phyloP scores from a whole-genome alignment of 2,888 invertebrate genomes.

The Seira musarum region DNA sequence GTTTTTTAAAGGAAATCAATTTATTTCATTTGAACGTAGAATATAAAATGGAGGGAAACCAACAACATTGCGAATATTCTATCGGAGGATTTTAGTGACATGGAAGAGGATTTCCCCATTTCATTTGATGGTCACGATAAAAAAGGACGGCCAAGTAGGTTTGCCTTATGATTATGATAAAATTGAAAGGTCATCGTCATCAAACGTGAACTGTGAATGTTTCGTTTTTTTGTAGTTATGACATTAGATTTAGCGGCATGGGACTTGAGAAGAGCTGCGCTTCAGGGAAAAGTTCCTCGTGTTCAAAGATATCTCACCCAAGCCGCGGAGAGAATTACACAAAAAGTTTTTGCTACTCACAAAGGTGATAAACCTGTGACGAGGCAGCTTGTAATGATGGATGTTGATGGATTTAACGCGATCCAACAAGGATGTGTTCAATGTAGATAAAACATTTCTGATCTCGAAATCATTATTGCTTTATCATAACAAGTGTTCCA shows the following conservation, averaged over 20 bases:
- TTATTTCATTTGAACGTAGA: background rate
- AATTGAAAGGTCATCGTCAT: no score
- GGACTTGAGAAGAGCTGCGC: constrained; percentile 22
- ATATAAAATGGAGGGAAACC: constrained; percentile 17
- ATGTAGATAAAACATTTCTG: background rate
- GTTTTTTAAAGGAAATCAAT: no score
- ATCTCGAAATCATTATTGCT: no score
- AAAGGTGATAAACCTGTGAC: background rate
- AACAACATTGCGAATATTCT: constrained; percentile 25
- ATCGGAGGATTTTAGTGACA: constrained; percentile 14
- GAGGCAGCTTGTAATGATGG: constrained; percentile 3
- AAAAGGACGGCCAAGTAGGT: background rate
- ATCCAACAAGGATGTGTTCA: constrained; percentile 19
- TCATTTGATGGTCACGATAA: background rate
- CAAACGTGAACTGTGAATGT: no score
- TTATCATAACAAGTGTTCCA: no score
- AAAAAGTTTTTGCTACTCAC: constrained; percentile 11
- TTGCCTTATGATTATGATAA: no score
- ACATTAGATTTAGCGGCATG: background rate
- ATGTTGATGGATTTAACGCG: constrained; percentile 2
- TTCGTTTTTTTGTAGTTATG: no score
- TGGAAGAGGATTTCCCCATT: constrained; percentile 13
- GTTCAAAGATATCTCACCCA: constrained; percentile 15
- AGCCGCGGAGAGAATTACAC: background rate
- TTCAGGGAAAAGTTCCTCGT: background rate